Evolutionary conservation across 2,113 vertebrate species (phyloP), one percentile per base, ranked within the genome.

Genomic region (Notothenia rossii): DNA sequence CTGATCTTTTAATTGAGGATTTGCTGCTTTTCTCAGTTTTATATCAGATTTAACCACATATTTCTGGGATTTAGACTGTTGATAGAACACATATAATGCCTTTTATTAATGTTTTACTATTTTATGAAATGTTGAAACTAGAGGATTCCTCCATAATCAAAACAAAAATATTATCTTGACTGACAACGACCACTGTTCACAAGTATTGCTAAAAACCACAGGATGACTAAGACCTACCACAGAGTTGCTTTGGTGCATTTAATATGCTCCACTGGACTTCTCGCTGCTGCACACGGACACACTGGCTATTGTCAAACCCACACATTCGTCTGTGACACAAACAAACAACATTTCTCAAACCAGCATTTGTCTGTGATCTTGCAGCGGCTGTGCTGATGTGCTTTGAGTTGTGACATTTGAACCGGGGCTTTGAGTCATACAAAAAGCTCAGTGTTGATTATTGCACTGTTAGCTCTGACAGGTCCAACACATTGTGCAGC

Each of bases 401-500:
- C 67, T 82, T n/a, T 75, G 72, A 82, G 69, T 53, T 65, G 68
- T 86, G 90, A 86, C 81, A 83, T 90, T 87, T 90, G 20, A 81
- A 86, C 63, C 14, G 8, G 66, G 59, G 69, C 79, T 86, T 87
- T 65, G 82, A 85, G 83, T 79, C 76, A 72, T 69, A 69, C 74
- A 56, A 49, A 76, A 20, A 20, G 46, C 18, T 67, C 18, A 0
- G n/a, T 62, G 72, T 62, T 74, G 79, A 79, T 71, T 64, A 72
- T 51, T 45, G 53, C 81, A 12, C 63, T 9, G 61, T 79, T 77
- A 61, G 46, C 51, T 75, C n/a, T 74, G 68, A 82, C 77, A 67
- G 55, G 11, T 46, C 10, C 13, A 3, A 75, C 79, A 58, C 56
- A 25, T 80, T 50, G 29, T 48, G 50, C 15, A 20, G 62, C 36